phyloP scores from a whole-genome alignment of 2,113 vertebrate species.

The Chunga burmeisteri region DNA sequence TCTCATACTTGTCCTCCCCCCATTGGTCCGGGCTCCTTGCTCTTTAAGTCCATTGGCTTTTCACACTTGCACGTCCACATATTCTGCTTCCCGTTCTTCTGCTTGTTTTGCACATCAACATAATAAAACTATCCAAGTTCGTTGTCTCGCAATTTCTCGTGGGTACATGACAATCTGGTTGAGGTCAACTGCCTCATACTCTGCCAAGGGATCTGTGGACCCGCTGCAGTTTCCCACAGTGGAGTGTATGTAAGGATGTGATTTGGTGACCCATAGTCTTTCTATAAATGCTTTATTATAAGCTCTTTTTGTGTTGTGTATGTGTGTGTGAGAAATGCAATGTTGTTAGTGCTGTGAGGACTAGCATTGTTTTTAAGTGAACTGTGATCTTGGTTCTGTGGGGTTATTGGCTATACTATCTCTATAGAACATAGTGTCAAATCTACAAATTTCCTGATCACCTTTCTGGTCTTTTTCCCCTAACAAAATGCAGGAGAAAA shows the following conservation, averaged over 20 bases:
- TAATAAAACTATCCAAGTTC: no score
- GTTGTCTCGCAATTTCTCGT: no score
- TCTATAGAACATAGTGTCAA: not conserved
- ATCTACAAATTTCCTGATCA: not conserved
- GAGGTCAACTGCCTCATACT: no score
- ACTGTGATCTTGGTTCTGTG: not conserved
- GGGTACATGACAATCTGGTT: no score
- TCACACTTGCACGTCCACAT: no score
- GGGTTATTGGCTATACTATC: not conserved
- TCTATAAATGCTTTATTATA: not conserved
- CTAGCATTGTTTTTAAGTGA: not conserved
- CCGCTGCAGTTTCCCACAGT: not conserved
- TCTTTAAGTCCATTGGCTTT: no score
- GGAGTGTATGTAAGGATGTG: not conserved
- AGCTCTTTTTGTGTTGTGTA: not conserved
- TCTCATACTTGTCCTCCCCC: no score
- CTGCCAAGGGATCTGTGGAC: no score
- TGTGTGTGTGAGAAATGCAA: not conserved
- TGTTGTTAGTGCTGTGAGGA: not conserved
- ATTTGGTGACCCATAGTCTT: not conserved
- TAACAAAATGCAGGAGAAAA: not conserved
- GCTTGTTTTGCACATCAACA: no score
- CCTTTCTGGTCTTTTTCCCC: not conserved
- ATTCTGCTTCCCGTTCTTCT: no score
- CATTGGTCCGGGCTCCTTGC: no score